Percentiles rank a stretch among this genome's conserved stretches.
Conservation (phyloP, 2,113 vertebrate species). For the Limnothrissa miodon region DNA sequence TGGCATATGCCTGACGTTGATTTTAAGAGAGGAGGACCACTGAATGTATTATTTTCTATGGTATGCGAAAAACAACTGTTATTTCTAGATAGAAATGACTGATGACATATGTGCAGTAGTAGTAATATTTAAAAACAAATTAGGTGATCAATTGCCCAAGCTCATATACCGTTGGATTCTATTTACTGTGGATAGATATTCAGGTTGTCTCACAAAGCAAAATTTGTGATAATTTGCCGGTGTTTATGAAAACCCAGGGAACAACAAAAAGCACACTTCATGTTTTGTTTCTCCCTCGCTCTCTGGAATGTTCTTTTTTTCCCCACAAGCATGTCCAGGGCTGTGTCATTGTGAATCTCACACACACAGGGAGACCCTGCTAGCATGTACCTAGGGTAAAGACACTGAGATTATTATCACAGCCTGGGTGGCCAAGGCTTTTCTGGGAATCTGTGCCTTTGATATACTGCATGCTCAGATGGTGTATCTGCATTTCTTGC, state of each 20-base stretch:
- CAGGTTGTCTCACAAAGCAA: background rate
- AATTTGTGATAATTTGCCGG: background rate
- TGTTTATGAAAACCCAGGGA: background rate
- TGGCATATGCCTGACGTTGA: slow-evolving; percentile 1
- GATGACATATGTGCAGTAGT: background rate
- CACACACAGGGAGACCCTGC: background rate
- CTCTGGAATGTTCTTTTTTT: background rate
- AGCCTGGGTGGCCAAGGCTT: background rate
- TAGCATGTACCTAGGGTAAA: background rate
- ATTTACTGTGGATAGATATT: background rate
- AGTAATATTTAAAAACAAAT: background rate
- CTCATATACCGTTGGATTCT: no score
- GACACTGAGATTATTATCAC: slow-evolving; percentile 4
- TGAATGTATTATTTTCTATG: background rate
- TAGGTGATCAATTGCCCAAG: background rate
- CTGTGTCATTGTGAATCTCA: background rate
- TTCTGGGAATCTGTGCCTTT: background rate
- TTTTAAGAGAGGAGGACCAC: background rate
- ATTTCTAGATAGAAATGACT: background rate
- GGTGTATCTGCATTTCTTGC: background rate
- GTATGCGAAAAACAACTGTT: background rate
- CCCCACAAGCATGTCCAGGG: background rate
- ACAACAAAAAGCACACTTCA: background rate
- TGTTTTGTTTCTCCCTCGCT: background rate
- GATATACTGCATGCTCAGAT: background rate